A percentile compares a stretch with the other conserved stretches of the same genome.
Conservation (phyloP, 2,113 vertebrate species). For the Coptodon bakossiorum region DNA sequence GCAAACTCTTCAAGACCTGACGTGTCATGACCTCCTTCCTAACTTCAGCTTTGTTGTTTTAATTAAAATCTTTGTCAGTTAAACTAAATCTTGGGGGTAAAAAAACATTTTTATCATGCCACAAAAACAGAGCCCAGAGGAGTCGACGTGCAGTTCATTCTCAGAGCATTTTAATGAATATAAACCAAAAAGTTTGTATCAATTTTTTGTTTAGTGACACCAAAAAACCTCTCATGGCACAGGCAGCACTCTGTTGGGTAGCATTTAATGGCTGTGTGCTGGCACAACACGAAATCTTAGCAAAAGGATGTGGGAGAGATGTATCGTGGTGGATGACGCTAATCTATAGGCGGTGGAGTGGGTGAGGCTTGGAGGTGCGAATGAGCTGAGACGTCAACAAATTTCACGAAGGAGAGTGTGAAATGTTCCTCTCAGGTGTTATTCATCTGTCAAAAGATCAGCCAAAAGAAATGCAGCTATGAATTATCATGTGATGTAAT, state of each 20-base stretch:
- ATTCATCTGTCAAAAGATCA: neutral
- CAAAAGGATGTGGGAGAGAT: neutral
- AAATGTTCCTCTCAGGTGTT: slow-evolving; percentile 8
- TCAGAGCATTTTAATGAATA: neutral
- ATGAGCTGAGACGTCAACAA: neutral
- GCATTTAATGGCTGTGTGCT: neutral
- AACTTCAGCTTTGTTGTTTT: neutral
- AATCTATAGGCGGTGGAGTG: neutral
- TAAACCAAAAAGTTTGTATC: rapidly evolving
- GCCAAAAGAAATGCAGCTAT: neutral
- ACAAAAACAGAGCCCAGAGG: neutral
- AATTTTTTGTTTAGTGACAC: neutral
- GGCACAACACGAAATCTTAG: neutral
- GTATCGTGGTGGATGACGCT: neutral
- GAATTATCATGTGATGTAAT: neutral
- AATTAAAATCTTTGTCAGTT: neutral
- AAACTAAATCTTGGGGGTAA: neutral
- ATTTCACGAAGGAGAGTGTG: neutral
- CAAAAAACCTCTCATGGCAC: neutral
- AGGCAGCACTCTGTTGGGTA: neutral
- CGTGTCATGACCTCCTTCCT: neutral
- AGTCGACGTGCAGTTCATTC: neutral
- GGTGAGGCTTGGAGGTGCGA: neutral
- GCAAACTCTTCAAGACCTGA: neutral
- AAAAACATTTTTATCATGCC: neutral